A percentile compares a stretch with the other conserved stretches of the same genome.
Conservation (phyloP, 2,797 vertebrate genomes). For the Bufotes viridis region DNA sequence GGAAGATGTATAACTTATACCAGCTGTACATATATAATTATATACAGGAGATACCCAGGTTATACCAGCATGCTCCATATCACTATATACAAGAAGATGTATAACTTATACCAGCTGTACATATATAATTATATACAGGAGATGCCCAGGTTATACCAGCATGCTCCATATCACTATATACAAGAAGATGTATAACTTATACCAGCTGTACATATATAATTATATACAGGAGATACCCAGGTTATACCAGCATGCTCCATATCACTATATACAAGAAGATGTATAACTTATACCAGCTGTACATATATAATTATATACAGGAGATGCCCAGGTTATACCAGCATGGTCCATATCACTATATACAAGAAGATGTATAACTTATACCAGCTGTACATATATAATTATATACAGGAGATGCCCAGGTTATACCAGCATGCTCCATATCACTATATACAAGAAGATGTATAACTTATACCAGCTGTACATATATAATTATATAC, state of each 20-base stretch:
- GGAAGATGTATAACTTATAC: background rate
- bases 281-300: background rate
- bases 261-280: background rate
- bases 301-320: background rate
- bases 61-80: background rate
- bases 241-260: background rate
- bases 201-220: background rate
- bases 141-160: background rate
- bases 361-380: background rate
- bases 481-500: background rate
- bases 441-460: background rate
- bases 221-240: background rate
- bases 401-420: background rate
- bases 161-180: background rate
- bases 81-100: background rate
- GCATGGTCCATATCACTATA: too few species aligned
- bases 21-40: background rate
- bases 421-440: background rate
- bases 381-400: conserved; percentile 7
- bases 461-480: background rate
- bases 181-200: background rate
- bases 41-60: background rate
- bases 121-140: background rate
- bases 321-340: background rate
- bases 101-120: background rate